Conservation (phyloP, 92 coral and sea anemone species). For the Bergia puertoricense region DNA sequence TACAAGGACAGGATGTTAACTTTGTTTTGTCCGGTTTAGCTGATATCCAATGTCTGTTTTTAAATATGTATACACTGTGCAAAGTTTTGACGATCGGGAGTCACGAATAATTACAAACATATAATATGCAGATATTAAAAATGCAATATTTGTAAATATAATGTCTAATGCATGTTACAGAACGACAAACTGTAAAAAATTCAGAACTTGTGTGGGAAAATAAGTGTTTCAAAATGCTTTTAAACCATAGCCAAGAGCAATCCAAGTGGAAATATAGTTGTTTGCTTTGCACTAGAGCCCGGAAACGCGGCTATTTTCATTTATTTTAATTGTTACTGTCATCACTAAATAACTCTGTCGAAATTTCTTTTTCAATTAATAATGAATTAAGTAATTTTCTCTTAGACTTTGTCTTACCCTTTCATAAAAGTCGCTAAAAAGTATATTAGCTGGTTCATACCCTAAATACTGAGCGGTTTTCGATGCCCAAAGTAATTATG, state of each 20-base stretch:
- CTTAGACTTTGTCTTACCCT: no score
- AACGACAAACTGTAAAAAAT: background rate
- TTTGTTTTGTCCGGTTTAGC: no score
- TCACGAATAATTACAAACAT: background rate
- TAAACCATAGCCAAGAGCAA: background rate
- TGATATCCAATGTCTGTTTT: background rate
- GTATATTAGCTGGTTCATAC: background rate
- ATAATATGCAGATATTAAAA: background rate
- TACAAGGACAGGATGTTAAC: no score
- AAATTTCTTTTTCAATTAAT: slow-evolving; percentile 25
- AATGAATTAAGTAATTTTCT: slow-evolving; percentile 3
- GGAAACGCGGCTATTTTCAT: background rate
- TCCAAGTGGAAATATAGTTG: background rate
- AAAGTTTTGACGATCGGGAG: background rate
- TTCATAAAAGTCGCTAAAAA: background rate
- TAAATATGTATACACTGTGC: background rate
- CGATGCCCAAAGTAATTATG: background rate
- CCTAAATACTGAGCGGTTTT: background rate
- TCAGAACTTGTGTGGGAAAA: background rate
- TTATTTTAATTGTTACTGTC: slow-evolving; percentile 22
- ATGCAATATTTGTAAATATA: background rate
- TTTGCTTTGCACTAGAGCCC: slow-evolving; percentile 1
- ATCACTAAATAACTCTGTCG: slow-evolving; percentile 34
- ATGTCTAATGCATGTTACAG: background rate
- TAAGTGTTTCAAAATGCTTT: slow-evolving; percentile 6